These are phyloP conservation scores for Gymnogyps californianus DNA, from an alignment of 2,113 vertebrate genomes.

Conservation along the genomic window DNA sequence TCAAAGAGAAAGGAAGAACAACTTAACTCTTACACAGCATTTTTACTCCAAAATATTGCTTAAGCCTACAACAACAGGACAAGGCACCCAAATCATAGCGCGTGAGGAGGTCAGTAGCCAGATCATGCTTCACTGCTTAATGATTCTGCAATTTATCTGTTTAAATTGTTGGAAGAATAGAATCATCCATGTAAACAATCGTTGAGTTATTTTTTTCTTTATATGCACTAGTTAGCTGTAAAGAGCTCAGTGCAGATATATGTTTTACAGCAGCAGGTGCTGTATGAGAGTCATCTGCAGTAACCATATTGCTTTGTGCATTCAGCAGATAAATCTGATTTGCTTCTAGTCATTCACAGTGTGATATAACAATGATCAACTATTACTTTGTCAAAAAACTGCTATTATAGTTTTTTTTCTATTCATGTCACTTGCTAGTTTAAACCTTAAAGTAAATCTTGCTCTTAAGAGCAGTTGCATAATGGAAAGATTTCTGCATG, in stretches of 20 bases:
- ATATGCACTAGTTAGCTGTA: not conserved
- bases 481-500: not conserved
- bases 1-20: not conserved
- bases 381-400: slow-evolving; percentile 21
- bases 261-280: slow-evolving; percentile 24
- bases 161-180: not conserved
- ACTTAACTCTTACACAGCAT: not conserved
- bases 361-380: not conserved
- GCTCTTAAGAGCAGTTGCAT: not conserved
- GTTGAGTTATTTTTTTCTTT: not conserved
- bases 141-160: no score
- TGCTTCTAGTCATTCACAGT: slow-evolving; percentile 40
- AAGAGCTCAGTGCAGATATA: slow-evolving; percentile 2
- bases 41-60: not conserved
- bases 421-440: not conserved
- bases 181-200: not conserved
- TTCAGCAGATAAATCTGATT: slow-evolving; percentile 40
- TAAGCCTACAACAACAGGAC: not conserved
- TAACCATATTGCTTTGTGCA: slow-evolving; percentile 40
- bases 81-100: not conserved
- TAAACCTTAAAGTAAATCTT: slow-evolving; percentile 18
- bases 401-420: not conserved
- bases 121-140: not conserved
- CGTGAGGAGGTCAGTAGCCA: not conserved
- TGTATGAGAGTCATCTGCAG: slow-evolving; percentile 40